Conservation (phyloP, 2,888 invertebrate species). For the Leuctra nigra region DNA sequence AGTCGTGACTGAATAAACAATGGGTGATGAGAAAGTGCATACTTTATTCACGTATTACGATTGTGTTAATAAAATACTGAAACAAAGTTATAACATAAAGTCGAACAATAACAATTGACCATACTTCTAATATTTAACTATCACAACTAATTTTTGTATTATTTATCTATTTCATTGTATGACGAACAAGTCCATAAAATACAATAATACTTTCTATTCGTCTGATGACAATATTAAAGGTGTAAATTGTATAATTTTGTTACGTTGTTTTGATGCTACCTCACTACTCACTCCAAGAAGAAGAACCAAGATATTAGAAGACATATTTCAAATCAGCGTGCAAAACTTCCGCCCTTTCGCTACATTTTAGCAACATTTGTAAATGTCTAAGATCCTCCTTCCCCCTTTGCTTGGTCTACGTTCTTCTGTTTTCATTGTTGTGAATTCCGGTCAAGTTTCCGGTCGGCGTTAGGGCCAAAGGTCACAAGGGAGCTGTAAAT, state of each 20-base stretch:
- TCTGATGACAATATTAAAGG: too few relatives aligned
- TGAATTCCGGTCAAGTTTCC: conserved; percentile 24
- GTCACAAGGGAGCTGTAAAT: conserved; percentile 25
- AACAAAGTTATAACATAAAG: too few relatives aligned
- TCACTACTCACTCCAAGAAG: too few relatives aligned
- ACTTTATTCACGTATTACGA: too few relatives aligned
- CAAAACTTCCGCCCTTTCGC: neutral
- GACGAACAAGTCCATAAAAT: neutral
- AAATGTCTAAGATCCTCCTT: conserved; percentile 1
- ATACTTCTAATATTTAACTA: neutral
- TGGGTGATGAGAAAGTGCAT: too few relatives aligned
- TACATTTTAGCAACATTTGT: neutral
- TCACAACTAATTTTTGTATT: neutral
- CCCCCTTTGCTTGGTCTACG: neutral
- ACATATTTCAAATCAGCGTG: neutral
- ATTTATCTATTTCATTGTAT: neutral
- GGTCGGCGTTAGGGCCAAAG: conserved; percentile 17
- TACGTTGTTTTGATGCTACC: too few relatives aligned
- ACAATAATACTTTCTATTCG: neutral
- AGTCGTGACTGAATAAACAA: too few relatives aligned
- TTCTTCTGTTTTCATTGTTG: conserved; percentile 19
- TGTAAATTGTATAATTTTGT: neutral
- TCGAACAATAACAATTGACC: too few relatives aligned
- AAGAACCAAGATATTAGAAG: neutral
- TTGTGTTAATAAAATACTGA: too few relatives aligned